phyloP scores from a whole-genome alignment of 2,113 vertebrate genomes.

The Seriola dumerili region DNA sequence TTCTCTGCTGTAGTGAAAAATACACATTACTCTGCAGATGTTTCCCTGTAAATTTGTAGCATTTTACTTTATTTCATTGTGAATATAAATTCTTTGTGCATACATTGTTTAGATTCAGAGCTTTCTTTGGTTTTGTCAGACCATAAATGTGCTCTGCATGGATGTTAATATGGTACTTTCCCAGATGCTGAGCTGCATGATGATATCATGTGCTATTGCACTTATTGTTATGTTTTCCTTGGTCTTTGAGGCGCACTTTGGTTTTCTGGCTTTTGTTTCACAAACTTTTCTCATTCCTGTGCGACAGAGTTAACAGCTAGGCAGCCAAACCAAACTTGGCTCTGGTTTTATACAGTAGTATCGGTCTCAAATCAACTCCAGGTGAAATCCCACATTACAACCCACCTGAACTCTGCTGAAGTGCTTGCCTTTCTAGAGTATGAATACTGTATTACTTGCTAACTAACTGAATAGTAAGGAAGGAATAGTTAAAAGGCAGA shows the following conservation, averaged over 20 bases:
- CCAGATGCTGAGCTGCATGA: conserved; percentile 77
- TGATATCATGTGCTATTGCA: conserved; percentile 77
- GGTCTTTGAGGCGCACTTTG: conserved; percentile 67
- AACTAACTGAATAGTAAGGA: not conserved
- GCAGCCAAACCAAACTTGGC: conserved; percentile 77
- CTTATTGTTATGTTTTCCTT: conserved; percentile 80
- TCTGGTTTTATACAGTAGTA: conserved; percentile 60
- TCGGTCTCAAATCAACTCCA: conserved; percentile 64
- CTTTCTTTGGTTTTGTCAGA: conserved; percentile 33
- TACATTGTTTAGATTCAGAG: conserved; percentile 45
- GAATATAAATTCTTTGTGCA: conserved; percentile 11
- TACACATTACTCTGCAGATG: not conserved
- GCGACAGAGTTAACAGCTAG: conserved; percentile 60
- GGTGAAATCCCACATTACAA: conserved; percentile 60
- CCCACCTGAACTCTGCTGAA: conserved; percentile 55
- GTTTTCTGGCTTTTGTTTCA: conserved; percentile 75
- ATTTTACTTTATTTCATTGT: not conserved
- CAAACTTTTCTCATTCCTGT: conserved; percentile 70
- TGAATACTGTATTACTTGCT: conserved; percentile 1
- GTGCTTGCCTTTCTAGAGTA: conserved; percentile 8
- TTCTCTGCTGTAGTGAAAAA: not conserved
- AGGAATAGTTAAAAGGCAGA: not conserved
- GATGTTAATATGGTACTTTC: conserved; percentile 76
- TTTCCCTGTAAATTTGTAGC: conserved; percentile 1
- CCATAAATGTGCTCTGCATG: conserved; percentile 44